phyloP scores from a whole-genome alignment of 2,797 vertebrate genomes.

The Helostoma temminkii region DNA sequence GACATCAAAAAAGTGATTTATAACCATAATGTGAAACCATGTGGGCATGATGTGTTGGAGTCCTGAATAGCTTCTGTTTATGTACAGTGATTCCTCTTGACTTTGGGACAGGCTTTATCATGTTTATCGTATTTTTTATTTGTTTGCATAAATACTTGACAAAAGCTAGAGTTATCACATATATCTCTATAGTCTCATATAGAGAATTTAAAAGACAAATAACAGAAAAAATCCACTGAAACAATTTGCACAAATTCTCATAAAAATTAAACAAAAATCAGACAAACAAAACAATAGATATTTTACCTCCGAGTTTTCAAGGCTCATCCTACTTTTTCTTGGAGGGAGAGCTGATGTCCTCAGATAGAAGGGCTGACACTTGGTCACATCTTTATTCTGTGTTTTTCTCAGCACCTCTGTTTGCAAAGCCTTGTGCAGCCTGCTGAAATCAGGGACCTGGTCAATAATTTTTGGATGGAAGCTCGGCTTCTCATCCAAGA shows the following conservation, averaged over 20 bases:
- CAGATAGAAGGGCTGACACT: conserved; percentile 90
- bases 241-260: background rate
- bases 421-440: conserved; percentile 89
- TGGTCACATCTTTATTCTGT: conserved; percentile 84
- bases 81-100: conserved; percentile 16
- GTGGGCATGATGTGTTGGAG: conserved; percentile 27
- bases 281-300: too few relatives aligned
- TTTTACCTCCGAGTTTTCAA: conserved; percentile 79
- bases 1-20: conserved; percentile 25
- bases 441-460: conserved; percentile 88
- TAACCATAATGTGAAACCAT: conserved; percentile 47
- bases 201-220: background rate
- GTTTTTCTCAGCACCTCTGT: conserved; percentile 79
- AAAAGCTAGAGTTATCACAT: background rate
- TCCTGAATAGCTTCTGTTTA: conserved; percentile 5
- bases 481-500: conserved; percentile 87
- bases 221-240: background rate
- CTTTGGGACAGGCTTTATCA: background rate
- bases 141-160: background rate
- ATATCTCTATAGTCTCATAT: too few relatives aligned
- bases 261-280: too few relatives aligned
- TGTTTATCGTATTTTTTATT: background rate
- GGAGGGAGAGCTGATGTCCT: conserved; percentile 85
- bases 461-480: conserved; percentile 90
- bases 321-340: conserved; percentile 68